Percentiles rank a stretch among this genome's conserved stretches.
These are phyloP conservation scores for Palythoa grandis DNA, from an alignment of 92 coral and sea anemone species.

Conservation along the genomic window DNA sequence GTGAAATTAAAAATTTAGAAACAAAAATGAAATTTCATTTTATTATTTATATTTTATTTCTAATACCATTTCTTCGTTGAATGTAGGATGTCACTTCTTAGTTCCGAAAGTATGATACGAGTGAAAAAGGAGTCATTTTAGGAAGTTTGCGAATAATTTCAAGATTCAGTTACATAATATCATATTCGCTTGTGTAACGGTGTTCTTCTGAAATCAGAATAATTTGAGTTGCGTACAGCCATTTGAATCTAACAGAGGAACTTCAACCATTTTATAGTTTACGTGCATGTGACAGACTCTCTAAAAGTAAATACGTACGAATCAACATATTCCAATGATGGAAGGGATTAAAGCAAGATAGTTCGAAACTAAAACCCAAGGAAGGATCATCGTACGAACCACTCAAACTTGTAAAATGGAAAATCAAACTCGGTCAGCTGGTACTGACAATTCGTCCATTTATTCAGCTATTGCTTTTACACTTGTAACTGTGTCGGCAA, in stretches of 20 bases:
- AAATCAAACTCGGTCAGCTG: neutral
- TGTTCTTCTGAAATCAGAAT: neutral
- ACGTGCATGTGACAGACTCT: too few relatives aligned
- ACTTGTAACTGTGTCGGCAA: slow-evolving; percentile 46
- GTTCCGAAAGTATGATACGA: neutral
- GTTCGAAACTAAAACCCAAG: neutral
- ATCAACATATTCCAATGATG: too few relatives aligned
- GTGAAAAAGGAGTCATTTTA: neutral
- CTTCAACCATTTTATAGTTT: too few relatives aligned
- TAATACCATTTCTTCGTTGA: neutral
- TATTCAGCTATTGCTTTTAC: slow-evolving; percentile 44
- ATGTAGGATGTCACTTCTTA: neutral
- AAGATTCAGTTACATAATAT: neutral
- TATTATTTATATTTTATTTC: slow-evolving; percentile 13
- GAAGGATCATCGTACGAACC: neutral
- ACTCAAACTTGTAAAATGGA: slow-evolving; percentile 11
- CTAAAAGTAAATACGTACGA: too few relatives aligned
- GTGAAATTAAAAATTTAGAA: slow-evolving; percentile 15
- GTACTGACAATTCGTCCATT: neutral
- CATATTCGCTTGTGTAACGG: neutral
- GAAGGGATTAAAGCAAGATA: neutral
- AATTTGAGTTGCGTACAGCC: neutral
- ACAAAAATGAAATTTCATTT: slow-evolving; percentile 1
- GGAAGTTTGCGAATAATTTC: neutral
- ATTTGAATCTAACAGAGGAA: too few relatives aligned